Evolutionary conservation across 2,797 vertebrate genomes (phyloP), one percentile per base, ranked within the genome.

Genomic region (Ataeniobius toweri): DNA sequence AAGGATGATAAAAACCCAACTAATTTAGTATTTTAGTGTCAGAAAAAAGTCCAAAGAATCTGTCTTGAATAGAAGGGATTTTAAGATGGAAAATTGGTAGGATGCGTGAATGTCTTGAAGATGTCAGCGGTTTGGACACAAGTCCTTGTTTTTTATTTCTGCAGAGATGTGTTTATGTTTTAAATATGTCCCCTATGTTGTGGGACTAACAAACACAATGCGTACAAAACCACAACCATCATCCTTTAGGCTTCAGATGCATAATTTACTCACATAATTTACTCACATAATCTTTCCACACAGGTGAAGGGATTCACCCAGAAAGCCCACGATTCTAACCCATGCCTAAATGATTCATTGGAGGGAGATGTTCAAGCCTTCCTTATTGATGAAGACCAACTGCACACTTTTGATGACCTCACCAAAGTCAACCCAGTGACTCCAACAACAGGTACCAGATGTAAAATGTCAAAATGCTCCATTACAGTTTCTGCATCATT

Each of bases 351-450:
- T 85, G 92, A 94, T 59, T 93, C 94, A 2, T 84, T 96, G 85
- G 95, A 95, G 61, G 96, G 94, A 85, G 97, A 98, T 24, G 73
- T 98, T 20, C 93, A 92, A 85, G 94, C 94, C 6, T 98, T 99
- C 86, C 94, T 99, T 61, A 91, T 89, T 0, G 93, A 96, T 73
- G 97, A 98, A 86, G 94, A 92, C 74, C 94, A 95, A 0, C 94
- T 98, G 22, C 94, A 97, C 89, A 96, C 96, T 36, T 96, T 97
- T 24, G 96, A 99, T 58, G 98, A 99, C 92, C 97, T 99, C 78
- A 99, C 98, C 6, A 97, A 97, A 94, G 98, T 99, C 86, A 99
- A 98, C 84, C 98, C 98, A 0, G 97, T 99, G 75, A 98, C 97
- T 0, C 96, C 97, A 67, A 92, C 94, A 65, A 98, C 97, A 94